Base-by-base conservation (phyloP, 2,888 invertebrate genomes). In the Saturnia pavonia region DNA sequence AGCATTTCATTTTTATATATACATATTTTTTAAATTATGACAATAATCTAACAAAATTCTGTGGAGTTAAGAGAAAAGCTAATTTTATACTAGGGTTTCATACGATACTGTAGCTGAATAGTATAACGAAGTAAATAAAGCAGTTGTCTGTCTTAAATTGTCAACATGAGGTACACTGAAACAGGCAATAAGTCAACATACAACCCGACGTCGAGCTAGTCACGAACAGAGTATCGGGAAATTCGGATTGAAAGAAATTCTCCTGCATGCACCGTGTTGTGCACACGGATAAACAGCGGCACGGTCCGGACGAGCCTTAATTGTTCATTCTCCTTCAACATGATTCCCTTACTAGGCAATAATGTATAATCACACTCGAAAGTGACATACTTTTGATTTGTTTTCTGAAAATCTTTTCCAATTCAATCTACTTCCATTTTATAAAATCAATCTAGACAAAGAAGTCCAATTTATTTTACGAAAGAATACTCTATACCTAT, bases 161-260 rank as follows among this genome's bases (percentile, higher is more conserved):
- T 78, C 77, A 76, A 76, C 78, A 77, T 74, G 73, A 71, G 73
- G 73, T 73, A 75, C 74, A 77, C n/a, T 54, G 69, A 76, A 76
- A 77, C 81, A 74, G 76, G 75, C 76, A 85, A 84, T 84, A 87
- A 88, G 85, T 85, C 85, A 87, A 87, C 84, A 86, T 74, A 79
- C 78, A 76, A 77, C 77, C 57, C 25, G 51, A 68, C 72, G 74
- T 76, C 71, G 70, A 72, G 68, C 76, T 74, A 86, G 87, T 87
- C 86, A 87, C 85, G 86, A 86, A 85, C 73, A 72, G 76, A 77
- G 86, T 85, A 88, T 87, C 82, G 86, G 82, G 82, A 82, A 87
- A 88, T 87, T 82, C 77, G 84, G 80, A 88, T 86, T 85, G 88
- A 88, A 91, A 88, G 88, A 87, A 88, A 87, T 84, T 84, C 80